Conservation (phyloP, 2,888 invertebrate species). For the Erynnis tages region DNA sequence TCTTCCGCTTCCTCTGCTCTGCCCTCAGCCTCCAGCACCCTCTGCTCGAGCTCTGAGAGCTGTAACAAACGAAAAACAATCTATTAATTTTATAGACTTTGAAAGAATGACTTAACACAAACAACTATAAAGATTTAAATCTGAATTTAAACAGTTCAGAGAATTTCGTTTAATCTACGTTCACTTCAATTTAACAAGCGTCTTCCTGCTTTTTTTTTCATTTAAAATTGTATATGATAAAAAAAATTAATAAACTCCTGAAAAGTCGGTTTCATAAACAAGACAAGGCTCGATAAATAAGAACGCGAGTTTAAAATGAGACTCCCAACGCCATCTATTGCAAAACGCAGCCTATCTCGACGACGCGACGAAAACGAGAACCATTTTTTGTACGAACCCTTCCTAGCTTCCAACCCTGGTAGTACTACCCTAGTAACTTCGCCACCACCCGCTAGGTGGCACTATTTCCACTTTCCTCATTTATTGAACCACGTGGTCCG, state of each 20-base stretch:
- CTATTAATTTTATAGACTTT: not conserved
- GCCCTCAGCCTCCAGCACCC: slow-evolving; percentile 95
- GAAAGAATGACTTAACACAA: not conserved
- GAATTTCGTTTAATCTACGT: too few species aligned
- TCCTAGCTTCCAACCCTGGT: slow-evolving; percentile 18
- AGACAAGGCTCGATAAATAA: too few species aligned
- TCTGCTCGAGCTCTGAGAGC: slow-evolving; percentile 96
- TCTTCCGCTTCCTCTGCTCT: slow-evolving; percentile 96
- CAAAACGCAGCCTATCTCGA: slow-evolving; percentile 1
- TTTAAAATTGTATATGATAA: too few species aligned
- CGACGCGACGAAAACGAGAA: slow-evolving; percentile 20
- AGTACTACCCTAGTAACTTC: slow-evolving; percentile 44
- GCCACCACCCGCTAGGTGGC: slow-evolving; percentile 70
- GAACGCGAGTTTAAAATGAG: slow-evolving; percentile 5
- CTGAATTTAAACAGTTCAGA: slow-evolving; percentile 7
- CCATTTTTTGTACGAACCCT: slow-evolving; percentile 36
- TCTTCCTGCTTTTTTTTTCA: too few species aligned
- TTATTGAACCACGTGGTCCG: slow-evolving; percentile 75
- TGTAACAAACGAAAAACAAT: slow-evolving; percentile 78
- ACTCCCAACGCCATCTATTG: slow-evolving; percentile 55
- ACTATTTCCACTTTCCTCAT: slow-evolving; percentile 44
- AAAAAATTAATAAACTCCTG: too few species aligned
- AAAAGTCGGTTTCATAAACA: too few species aligned
- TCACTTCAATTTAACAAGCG: too few species aligned
- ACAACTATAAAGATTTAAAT: not conserved